phyloP scores from a whole-genome alignment of 2,888 invertebrate genomes.

The Pterostichus niger region DNA sequence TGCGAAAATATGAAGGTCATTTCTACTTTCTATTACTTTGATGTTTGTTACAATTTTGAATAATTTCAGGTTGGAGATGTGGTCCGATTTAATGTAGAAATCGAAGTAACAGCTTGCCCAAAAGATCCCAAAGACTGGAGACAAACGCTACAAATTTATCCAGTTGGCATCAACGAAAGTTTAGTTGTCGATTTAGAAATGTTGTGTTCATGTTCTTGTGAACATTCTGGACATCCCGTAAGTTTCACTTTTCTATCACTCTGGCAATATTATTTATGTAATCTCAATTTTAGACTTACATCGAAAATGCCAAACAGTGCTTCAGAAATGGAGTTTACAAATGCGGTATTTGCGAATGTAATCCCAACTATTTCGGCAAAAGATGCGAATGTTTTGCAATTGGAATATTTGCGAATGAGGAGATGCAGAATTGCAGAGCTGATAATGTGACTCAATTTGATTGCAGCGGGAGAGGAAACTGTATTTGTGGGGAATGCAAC shows the following conservation, averaged over 20 bases:
- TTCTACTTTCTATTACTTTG: neutral
- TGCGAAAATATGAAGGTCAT: slow-evolving; percentile 91
- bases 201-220: slow-evolving; percentile 97
- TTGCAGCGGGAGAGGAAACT: slow-evolving; percentile 89
- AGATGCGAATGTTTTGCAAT: slow-evolving; percentile 90
- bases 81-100: slow-evolving; percentile 89
- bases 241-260: slow-evolving; percentile 68
- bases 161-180: slow-evolving; percentile 95
- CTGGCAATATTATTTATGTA: neutral
- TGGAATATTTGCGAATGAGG: slow-evolving; percentile 69
- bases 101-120: slow-evolving; percentile 92
- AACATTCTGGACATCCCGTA: slow-evolving; percentile 82
- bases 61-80: slow-evolving; percentile 86
- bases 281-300: slow-evolving; percentile 79
- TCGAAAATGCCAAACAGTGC: slow-evolving; percentile 84
- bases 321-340: slow-evolving; percentile 88
- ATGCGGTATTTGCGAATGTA: slow-evolving; percentile 95
- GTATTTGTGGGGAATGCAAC: slow-evolving; percentile 89
- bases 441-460: slow-evolving; percentile 82
- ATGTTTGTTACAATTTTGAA: slow-evolving; percentile 10
- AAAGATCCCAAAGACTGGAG: slow-evolving; percentile 89
- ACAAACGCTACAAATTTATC: slow-evolving; percentile 93
- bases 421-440: slow-evolving; percentile 82
- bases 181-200: slow-evolving; percentile 93
- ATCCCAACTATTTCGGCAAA: slow-evolving; percentile 88